Evolutionary conservation across 2,113 vertebrate species (phyloP).

Genomic region (Eidolon helvum): DNA sequence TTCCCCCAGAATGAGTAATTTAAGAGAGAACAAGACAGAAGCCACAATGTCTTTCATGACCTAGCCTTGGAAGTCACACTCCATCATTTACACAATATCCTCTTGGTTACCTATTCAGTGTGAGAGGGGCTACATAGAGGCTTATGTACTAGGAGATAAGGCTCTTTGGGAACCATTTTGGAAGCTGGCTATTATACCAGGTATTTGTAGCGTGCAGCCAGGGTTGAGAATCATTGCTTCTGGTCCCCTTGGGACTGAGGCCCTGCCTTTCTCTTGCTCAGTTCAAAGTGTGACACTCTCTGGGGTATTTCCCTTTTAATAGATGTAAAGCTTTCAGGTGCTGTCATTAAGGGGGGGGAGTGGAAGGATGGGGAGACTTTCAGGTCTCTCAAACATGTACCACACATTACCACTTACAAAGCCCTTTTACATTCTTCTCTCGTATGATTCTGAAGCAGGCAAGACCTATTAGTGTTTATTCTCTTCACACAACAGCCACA

Average conservation of each 20-base stretch:
- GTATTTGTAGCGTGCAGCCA: neutral
- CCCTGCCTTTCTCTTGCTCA: neutral
- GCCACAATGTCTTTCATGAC: neutral
- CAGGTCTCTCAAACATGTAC: neutral
- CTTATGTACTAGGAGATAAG: neutral
- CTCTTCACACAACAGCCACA: neutral
- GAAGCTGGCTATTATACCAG: neutral
- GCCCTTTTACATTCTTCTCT: neutral
- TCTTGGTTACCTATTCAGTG: neutral
- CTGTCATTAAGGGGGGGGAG: neutral
- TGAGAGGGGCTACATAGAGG: neutral
- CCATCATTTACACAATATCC: neutral
- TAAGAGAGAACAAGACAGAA: neutral
- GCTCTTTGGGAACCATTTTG: neutral
- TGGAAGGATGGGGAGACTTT: neutral
- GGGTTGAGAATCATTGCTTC: neutral
- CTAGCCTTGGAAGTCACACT: neutral
- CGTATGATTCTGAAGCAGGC: neutral
- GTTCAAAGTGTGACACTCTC: neutral
- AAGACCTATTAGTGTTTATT: slow-evolving; percentile 28
- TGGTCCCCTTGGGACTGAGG: neutral
- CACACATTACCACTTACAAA: neutral
- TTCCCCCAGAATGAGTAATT: neutral
- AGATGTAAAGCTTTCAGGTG: neutral
- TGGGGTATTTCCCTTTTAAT: neutral